A percentile compares a stretch with the other conserved stretches of the same genome.
Conservation (phyloP, 2,113 vertebrate species). For the Dissostichus mawsoni region DNA sequence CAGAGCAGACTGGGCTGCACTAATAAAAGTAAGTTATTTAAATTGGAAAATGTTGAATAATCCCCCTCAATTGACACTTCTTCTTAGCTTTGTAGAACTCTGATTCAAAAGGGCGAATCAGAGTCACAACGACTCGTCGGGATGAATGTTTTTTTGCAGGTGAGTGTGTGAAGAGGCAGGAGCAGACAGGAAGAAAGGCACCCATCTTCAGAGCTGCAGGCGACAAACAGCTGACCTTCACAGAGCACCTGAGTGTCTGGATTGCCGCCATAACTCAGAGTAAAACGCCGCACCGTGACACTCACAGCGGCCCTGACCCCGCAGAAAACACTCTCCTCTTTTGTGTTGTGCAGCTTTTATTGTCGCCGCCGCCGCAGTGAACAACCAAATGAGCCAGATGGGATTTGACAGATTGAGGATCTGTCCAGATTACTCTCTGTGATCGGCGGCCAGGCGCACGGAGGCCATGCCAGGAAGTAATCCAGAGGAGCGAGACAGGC, state of each 20-base stretch:
- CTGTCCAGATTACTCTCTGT: conserved; percentile 33
- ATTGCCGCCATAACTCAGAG: conserved; percentile 49
- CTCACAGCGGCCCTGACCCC: conserved; percentile 26
- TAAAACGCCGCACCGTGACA: not conserved
- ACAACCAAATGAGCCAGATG: conserved; percentile 42
- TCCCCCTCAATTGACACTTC: not conserved
- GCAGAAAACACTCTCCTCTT: conserved; percentile 6
- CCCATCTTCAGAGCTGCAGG: conserved; percentile 17
- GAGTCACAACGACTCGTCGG: not conserved
- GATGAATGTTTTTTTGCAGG: not conserved
- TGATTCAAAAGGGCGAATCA: not conserved
- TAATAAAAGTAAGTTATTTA: too few species aligned
- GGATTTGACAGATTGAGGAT: conserved; percentile 41
- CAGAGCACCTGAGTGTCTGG: conserved; percentile 23
- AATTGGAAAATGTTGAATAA: too few species aligned
- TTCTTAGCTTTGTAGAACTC: not conserved
- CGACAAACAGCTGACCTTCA: conserved; percentile 24
- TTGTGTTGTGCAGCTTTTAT: not conserved
- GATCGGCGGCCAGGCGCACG: conserved; percentile 13
- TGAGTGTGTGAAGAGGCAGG: not conserved
- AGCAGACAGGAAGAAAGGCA: conserved; percentile 14
- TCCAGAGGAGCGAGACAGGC: not conserved
- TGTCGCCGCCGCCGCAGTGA: not conserved
- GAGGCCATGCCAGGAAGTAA: conserved; percentile 6
- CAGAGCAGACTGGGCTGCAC: too few species aligned